Percentiles rank a stretch among this genome's conserved stretches.
Conservation (phyloP, 2,888 invertebrate genomes). For the Sisyra terminalis region DNA sequence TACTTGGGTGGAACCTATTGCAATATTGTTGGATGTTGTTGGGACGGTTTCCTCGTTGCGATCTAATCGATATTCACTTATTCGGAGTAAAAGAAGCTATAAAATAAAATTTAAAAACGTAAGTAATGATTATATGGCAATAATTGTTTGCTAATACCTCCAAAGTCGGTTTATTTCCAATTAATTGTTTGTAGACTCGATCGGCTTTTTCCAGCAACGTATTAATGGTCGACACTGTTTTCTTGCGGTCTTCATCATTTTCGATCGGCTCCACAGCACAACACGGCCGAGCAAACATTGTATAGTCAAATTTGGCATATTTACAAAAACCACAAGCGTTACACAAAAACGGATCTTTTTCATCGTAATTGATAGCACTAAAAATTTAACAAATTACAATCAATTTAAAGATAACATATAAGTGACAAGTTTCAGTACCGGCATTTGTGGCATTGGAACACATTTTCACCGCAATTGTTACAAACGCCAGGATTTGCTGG, state of each 20-base stretch:
- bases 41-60: constrained; percentile 35
- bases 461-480: constrained; percentile 94
- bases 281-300: constrained; percentile 75
- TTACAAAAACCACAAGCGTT: constrained; percentile 99
- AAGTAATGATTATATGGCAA: not conserved
- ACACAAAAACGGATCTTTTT: constrained; percentile 96
- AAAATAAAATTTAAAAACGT: constrained; percentile 10
- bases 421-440: constrained; percentile 32
- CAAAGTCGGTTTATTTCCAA: constrained; percentile 76
- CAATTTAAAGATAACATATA: not conserved
- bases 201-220: constrained; percentile 87
- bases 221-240: constrained; percentile 84
- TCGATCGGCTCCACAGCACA: constrained; percentile 96
- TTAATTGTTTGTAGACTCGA: constrained; percentile 78
- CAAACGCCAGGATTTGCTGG: constrained; percentile 97
- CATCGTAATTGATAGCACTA: constrained; percentile 96
- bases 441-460: constrained; percentile 98
- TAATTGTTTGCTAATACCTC: constrained; percentile 43
- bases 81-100: constrained; percentile 62
- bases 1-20: constrained; percentile 38
- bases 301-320: constrained; percentile 97
- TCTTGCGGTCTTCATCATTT: constrained; percentile 90
- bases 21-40: constrained; percentile 13
- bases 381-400: constrained; percentile 11
- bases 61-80: constrained; percentile 72